Conservation (phyloP, 1,140 invertebrate species). For the Stenopsyche tienmushanensis region DNA sequence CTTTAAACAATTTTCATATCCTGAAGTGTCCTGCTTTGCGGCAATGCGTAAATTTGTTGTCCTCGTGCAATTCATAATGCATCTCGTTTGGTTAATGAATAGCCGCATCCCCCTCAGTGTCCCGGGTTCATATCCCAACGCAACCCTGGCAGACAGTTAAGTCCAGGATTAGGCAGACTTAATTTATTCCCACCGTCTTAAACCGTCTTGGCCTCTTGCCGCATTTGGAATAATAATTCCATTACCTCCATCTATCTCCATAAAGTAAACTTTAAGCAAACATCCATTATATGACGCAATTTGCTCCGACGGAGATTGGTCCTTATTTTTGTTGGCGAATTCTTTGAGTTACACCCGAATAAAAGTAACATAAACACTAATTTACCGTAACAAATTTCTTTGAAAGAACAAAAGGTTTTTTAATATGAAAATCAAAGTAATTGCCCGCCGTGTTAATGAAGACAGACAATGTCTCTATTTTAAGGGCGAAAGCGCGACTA, state of each 20-base stretch:
- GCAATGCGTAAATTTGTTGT: no score
- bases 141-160: conserved; percentile 12
- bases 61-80: conserved; percentile 25
- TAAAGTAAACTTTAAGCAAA: background rate
- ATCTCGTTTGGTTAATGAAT: conserved; percentile 21
- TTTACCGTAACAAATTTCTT: no score
- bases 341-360: no score
- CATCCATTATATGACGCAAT: background rate
- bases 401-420: no score
- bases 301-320: background rate
- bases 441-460: no score
- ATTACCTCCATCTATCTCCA: background rate
- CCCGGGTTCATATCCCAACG: background rate
- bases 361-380: no score
- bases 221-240: conserved; percentile 23
- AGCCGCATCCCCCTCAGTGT: background rate
- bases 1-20: no score
- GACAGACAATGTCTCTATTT: no score
- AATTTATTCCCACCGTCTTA: conserved; percentile 23
- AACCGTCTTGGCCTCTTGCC: background rate
- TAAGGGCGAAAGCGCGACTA: no score
- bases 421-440: no score
- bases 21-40: no score
- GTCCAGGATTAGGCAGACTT: conserved; percentile 19
- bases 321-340: no score